Percentiles rank a stretch among this genome's conserved stretches.
These are phyloP conservation scores for Chaetodon trifasciatus DNA, from an alignment of 2,797 vertebrate genomes.

Conservation along the genomic window DNA sequence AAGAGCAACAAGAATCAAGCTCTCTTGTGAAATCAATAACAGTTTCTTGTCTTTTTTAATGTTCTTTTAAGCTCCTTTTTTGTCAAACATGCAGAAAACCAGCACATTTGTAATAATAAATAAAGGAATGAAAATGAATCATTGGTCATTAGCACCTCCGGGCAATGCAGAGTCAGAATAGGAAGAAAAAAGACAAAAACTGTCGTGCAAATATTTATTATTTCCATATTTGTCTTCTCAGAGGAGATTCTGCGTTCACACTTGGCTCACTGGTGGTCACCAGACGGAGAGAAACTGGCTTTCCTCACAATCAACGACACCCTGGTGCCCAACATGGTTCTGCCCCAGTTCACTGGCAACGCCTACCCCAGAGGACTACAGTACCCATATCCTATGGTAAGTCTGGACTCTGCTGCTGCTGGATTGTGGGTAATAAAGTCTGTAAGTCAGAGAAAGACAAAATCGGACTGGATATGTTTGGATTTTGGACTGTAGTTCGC, in stretches of 20 bases:
- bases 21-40: no score
- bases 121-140: not conserved
- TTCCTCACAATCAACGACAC: conserved; percentile 95
- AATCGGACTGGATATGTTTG: no score
- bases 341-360: conserved; percentile 93
- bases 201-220: not conserved
- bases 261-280: conserved; percentile 97
- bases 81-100: no score
- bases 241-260: conserved; percentile 94
- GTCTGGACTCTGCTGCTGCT: not conserved
- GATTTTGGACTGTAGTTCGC: no score
- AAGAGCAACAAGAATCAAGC: not conserved
- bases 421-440: no score
- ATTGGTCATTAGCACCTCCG: not conserved
- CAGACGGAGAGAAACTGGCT: conserved; percentile 94
- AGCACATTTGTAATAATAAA: not conserved
- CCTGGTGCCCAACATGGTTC: conserved; percentile 92
- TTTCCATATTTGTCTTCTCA: conserved; percentile 57
- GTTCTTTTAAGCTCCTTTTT: no score
- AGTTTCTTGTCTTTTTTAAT: no score
- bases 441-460: no score
- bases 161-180: not conserved
- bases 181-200: not conserved
- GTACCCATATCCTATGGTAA: conserved; percentile 89
- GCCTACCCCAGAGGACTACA: conserved; percentile 92